These are phyloP conservation scores for Acheta domesticus DNA, from an alignment of 2,888 invertebrate genomes.

Conservation along the genomic window DNA sequence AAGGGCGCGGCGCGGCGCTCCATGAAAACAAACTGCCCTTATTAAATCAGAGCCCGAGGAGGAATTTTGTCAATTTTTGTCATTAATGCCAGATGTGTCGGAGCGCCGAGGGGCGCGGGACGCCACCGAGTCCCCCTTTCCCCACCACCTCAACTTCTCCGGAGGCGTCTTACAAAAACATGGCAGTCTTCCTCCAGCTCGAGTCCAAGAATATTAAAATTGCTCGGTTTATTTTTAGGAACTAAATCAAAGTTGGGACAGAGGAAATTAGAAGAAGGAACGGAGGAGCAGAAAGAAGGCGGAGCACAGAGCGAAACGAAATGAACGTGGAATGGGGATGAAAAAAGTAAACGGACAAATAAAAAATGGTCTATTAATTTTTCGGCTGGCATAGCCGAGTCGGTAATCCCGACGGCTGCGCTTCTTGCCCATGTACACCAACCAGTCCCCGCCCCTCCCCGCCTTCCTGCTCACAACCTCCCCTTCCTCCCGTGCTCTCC, in stretches of 20 bases:
- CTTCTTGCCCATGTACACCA: slow-evolving; percentile 19
- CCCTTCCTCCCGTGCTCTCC: background rate
- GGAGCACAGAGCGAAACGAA: background rate
- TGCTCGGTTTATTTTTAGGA: slow-evolving; percentile 22
- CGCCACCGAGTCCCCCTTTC: background rate
- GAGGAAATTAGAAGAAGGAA: slow-evolving; percentile 19
- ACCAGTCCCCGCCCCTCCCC: background rate
- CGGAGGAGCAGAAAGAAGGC: slow-evolving; percentile 4
- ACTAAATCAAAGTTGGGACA: slow-evolving; percentile 23
- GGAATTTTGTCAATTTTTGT: slow-evolving; percentile 18
- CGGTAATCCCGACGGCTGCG: background rate
- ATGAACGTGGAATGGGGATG: background rate
- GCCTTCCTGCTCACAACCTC: slow-evolving; percentile 21
- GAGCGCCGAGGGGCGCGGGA: background rate
- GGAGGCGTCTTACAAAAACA: background rate
- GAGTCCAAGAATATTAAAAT: background rate
- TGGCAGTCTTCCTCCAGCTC: slow-evolving; percentile 1
- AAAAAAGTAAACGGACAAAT: background rate
- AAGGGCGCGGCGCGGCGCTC: background rate
- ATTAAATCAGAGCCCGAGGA: background rate
- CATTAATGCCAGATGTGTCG: slow-evolving; percentile 18
- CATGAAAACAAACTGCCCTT: slow-evolving; percentile 18
- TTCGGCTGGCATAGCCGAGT: background rate
- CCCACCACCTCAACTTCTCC: background rate
- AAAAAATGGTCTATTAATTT: slow-evolving; percentile 30